Evolutionary conservation across 2,888 invertebrate species (phyloP).

Genomic region (Mycalesis mineus): DNA sequence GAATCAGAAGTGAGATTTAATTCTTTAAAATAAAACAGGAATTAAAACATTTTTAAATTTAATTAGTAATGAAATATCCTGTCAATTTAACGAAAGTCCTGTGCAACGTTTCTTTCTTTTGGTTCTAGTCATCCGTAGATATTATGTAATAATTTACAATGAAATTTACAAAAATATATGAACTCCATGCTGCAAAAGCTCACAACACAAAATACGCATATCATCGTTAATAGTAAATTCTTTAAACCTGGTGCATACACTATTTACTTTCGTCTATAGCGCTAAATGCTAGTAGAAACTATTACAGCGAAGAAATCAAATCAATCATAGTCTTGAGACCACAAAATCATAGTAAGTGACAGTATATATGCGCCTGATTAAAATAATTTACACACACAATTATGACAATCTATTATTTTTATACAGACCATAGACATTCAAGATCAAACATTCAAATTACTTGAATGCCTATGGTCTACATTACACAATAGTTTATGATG

Average conservation of each 20-base stretch:
- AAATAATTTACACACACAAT: no score
- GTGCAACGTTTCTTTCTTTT: neutral
- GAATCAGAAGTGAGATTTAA: neutral
- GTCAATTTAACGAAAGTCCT: neutral
- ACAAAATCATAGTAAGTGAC: no score
- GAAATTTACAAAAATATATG: neutral
- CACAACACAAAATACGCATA: constrained; percentile 26
- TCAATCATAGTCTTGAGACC: no score
- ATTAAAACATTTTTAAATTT: no score
- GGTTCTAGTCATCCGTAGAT: neutral
- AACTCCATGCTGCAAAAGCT: constrained; percentile 27
- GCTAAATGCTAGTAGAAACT: no score
- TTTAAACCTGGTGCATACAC: no score
- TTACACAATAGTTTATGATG: neutral
- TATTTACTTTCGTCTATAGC: no score
- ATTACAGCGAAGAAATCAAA: no score
- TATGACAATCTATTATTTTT: no score
- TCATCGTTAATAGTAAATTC: neutral
- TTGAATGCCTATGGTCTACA: neutral
- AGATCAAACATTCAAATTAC: no score
- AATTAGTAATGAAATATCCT: neutral
- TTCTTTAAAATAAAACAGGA: neutral
- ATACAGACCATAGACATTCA: no score
- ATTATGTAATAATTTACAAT: neutral
- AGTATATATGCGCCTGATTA: no score